phyloP scores from a whole-genome alignment of 2,888 invertebrate species.

The Chrysotoxum bicinctum region DNA sequence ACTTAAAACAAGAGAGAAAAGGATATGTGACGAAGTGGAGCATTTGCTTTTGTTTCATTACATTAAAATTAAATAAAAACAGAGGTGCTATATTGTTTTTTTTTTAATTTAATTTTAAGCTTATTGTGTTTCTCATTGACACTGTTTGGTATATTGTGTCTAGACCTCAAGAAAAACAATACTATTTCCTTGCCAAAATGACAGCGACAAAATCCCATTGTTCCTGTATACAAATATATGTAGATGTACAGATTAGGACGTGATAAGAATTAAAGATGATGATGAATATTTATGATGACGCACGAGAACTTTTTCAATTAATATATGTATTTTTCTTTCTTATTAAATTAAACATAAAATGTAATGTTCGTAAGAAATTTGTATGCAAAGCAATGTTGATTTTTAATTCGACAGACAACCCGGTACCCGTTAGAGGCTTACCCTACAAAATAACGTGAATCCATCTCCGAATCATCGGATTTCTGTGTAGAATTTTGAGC shows the following conservation, averaged over 20 bases:
- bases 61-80: background rate
- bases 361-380: background rate
- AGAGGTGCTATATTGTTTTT: background rate
- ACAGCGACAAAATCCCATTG: background rate
- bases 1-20: too few species aligned
- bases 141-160: background rate
- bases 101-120: background rate
- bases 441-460: too few species aligned
- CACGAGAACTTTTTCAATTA: constrained; percentile 7
- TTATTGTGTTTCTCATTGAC: background rate
- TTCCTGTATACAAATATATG: background rate
- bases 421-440: too few species aligned
- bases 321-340: background rate
- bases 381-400: background rate
- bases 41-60: background rate
- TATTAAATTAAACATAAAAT: background rate
- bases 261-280: background rate
- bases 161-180: background rate
- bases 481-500: too few species aligned
- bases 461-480: too few species aligned
- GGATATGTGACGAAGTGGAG: background rate
- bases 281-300: background rate
- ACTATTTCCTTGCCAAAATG: background rate
- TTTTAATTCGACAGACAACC: background rate
- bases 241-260: background rate